Percentiles rank a stretch among this genome's conserved stretches.
phyloP scores from a whole-genome alignment of 64 coral and sea anemone genomes.

The Montipora foliosa region DNA sequence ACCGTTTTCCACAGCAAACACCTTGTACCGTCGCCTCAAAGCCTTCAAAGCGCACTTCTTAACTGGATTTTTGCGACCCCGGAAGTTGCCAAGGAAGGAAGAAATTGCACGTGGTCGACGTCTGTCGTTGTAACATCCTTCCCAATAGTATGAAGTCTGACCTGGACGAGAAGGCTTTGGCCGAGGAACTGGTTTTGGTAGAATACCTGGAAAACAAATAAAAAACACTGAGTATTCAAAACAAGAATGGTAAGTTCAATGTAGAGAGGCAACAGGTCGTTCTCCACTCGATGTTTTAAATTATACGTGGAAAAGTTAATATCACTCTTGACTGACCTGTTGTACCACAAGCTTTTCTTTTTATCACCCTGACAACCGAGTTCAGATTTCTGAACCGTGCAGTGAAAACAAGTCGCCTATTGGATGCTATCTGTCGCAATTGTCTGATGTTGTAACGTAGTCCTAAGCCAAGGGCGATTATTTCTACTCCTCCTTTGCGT shows the following conservation, averaged over 20 bases:
- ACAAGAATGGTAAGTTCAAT: not conserved
- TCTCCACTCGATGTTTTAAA: too few relatives aligned
- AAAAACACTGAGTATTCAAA: not conserved
- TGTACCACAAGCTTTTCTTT: constrained; percentile 32
- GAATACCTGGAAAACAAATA: not conserved
- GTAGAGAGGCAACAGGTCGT: not conserved
- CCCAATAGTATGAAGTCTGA: constrained; percentile 27
- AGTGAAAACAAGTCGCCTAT: constrained; percentile 60
- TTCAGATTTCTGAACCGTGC: constrained; percentile 63
- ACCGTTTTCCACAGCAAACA: constrained; percentile 46
- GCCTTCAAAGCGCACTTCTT: constrained; percentile 10
- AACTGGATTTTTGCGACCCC: constrained; percentile 21
- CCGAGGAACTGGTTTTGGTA: not conserved
- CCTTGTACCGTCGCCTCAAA: constrained; percentile 21
- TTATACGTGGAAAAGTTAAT: not conserved
- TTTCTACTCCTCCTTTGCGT: constrained; percentile 35
- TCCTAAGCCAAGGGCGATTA: constrained; percentile 58
- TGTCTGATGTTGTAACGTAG: constrained; percentile 61
- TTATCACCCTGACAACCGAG: constrained; percentile 56
- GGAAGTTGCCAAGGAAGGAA: constrained; percentile 34
- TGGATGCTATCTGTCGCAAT: constrained; percentile 59
- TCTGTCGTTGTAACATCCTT: constrained; percentile 67
- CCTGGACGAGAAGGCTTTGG: constrained; percentile 34
- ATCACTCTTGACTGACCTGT: constrained; percentile 10
- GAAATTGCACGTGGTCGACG: constrained; percentile 19